Evolutionary conservation across 2,113 vertebrate genomes (phyloP).

Genomic region (Genyomyrus donnyi): DNA sequence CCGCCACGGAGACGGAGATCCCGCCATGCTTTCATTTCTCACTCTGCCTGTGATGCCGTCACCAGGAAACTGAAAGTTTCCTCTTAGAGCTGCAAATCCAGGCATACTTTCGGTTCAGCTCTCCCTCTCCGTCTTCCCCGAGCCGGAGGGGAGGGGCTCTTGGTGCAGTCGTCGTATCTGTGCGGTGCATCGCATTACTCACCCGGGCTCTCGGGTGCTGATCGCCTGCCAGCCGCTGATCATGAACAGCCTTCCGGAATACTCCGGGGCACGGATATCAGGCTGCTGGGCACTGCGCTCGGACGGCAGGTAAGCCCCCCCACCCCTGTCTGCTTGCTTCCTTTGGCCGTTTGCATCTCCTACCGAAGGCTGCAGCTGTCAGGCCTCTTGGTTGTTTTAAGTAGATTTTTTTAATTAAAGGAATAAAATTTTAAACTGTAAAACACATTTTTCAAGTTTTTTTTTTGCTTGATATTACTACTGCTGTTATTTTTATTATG

Average conservation of each 20-base stretch:
- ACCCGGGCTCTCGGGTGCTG: slow-evolving; percentile 29
- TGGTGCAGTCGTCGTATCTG: slow-evolving; percentile 3
- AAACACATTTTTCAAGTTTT: background rate
- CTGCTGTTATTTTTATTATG: background rate
- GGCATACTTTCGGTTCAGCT: slow-evolving; percentile 50
- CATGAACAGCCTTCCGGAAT: slow-evolving; percentile 74
- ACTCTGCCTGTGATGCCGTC: slow-evolving; percentile 10
- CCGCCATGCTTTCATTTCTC: slow-evolving; percentile 42
- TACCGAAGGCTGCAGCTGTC: background rate
- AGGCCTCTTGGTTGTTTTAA: background rate
- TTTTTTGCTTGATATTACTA: background rate
- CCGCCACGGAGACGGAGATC: slow-evolving; percentile 39
- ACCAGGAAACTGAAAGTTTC: slow-evolving; percentile 18
- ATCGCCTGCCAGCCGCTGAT: slow-evolving; percentile 25
- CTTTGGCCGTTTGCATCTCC: background rate
- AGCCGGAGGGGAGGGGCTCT: slow-evolving; percentile 30
- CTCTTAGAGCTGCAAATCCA: slow-evolving; percentile 52
- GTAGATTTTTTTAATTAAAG: background rate
- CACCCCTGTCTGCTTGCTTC: background rate
- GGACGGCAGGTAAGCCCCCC: slow-evolving; percentile 73
- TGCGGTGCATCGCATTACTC: slow-evolving; percentile 10
- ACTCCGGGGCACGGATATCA: slow-evolving; percentile 79
- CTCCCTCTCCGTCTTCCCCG: background rate
- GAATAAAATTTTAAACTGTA: background rate
- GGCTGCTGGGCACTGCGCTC: slow-evolving; percentile 80